Conservation (phyloP, 2,113 vertebrate genomes). For the Pristiophorus japonicus region DNA sequence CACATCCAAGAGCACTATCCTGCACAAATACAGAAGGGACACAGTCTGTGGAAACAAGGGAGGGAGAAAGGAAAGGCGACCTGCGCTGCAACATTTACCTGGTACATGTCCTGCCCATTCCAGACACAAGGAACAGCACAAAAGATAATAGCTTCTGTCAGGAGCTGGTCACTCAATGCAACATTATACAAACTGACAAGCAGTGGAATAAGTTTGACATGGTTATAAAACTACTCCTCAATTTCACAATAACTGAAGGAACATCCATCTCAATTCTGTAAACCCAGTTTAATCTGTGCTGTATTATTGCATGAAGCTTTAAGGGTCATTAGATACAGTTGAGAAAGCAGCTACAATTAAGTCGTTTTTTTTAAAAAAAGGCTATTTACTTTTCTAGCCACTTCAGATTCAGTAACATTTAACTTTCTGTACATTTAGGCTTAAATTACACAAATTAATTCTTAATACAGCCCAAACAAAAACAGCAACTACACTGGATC, state of each 20-base stretch:
- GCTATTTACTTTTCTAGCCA: background rate
- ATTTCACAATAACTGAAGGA: background rate
- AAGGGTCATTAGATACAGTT: background rate
- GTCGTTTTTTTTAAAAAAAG: background rate
- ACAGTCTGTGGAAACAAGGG: conserved; percentile 49
- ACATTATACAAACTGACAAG: background rate
- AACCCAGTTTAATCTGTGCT: background rate
- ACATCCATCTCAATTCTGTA: background rate
- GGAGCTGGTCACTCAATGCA: conserved; percentile 52
- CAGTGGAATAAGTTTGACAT: background rate
- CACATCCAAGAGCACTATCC: conserved; percentile 71
- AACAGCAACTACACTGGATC: too few species aligned
- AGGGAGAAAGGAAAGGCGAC: conserved; percentile 52
- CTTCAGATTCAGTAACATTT: too few species aligned
- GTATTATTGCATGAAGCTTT: background rate
- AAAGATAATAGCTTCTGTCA: conserved; percentile 77
- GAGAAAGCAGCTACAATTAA: background rate
- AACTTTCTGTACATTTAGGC: too few species aligned
- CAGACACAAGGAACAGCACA: conserved; percentile 81
- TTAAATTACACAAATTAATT: too few species aligned
- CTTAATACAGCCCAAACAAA: too few species aligned
- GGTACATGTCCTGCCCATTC: conserved; percentile 89
- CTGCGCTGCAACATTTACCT: conserved; percentile 79
- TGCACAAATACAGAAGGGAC: conserved; percentile 42
- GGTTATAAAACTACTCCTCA: background rate